Evolutionary conservation across 37 sponge, comb jelly and placozoan species (phyloP), one percentile per base, ranked within the genome.

Genomic region (Aphrocallistes beatrix): DNA sequence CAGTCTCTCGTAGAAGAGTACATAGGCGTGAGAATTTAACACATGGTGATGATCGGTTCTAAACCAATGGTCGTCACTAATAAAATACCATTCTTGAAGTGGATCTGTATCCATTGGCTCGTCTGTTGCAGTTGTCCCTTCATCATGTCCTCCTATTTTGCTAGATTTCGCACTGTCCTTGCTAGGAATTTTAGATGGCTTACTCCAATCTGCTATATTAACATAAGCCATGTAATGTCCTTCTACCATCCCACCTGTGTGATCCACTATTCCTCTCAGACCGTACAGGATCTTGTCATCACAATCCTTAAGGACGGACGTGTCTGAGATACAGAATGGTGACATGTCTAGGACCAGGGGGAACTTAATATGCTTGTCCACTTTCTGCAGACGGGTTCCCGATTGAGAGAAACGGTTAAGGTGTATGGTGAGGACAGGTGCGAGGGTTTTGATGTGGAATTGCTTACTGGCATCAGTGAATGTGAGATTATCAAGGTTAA

Each of bases 191-290:
- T 85, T 37, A 34, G 30, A 37, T 38, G 82, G 42, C 38, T 39
- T 84, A n/a, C 87, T 89, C 75, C 75, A 60, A 60, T 60, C 75
- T 32, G 75, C 75, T 23, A 85, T 87, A 17, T 84, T 88, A 23
- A 98, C 91, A 75, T 93, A 98, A 0, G 99, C 99, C 0, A 86
- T 88, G 60, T 98, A 98, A 87, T 98, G 99, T 10, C 99, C 99
- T 23, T 90, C 88, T 19, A 88, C 85, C 90, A 98, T 91, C 1
- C 89, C 85, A 0, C 99, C 99, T 36, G 87, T 81, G 69, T 98
- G 99, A 42, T 90, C 91, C 48, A 95, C 96, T 32, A 98, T 89
- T 23, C 94, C 99, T 86, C 91, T 95, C 45, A 98, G 85, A 32
- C 89, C 87, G 86, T 95, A 98, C 81, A 89, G 85, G 3, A 91